Percentiles rank a stretch among this genome's conserved stretches.
Conservation (phyloP, 2,113 vertebrate species). For the Charadrius vociferus region DNA sequence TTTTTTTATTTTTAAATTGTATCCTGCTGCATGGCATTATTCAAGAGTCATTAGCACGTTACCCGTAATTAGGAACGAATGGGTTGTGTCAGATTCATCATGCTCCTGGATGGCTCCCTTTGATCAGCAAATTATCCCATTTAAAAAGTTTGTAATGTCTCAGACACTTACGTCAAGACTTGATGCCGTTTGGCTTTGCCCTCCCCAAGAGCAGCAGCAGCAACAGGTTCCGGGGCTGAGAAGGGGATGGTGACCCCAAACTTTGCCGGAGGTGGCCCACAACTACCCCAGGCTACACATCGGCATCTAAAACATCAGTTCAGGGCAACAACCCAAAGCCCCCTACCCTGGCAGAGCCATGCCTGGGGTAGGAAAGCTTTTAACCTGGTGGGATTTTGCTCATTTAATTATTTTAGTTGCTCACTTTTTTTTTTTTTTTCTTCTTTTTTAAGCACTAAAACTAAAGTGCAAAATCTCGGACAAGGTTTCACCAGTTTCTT, state of each 20-base stretch:
- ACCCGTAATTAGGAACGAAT: background rate
- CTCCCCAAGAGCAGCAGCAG: background rate
- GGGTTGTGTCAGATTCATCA: conserved; percentile 18
- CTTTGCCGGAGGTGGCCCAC: background rate
- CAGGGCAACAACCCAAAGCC: background rate
- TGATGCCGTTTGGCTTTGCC: background rate
- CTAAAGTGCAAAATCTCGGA: background rate
- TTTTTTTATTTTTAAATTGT: background rate
- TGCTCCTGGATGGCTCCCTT: background rate
- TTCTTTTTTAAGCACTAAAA: background rate
- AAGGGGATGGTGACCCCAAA: background rate
- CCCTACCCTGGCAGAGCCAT: too few species aligned
- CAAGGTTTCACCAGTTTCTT: too few species aligned
- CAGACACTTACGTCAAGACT: background rate
- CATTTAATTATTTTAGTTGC: background rate
- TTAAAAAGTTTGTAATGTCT: background rate
- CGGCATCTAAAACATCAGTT: rapidly evolving
- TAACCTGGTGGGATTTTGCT: background rate
- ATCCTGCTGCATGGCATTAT: background rate
- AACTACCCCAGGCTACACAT: rapidly evolving
- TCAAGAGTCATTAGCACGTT: background rate
- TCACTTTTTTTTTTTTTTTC: background rate
- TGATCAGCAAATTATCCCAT: conserved; percentile 24
- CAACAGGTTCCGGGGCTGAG: background rate
- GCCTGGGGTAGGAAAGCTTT: background rate